Percentiles rank a stretch among this genome's conserved stretches.
These are phyloP conservation scores for Rhopalosiphum padi DNA, from an alignment of 1,140 invertebrate species.

Conservation along the genomic window DNA sequence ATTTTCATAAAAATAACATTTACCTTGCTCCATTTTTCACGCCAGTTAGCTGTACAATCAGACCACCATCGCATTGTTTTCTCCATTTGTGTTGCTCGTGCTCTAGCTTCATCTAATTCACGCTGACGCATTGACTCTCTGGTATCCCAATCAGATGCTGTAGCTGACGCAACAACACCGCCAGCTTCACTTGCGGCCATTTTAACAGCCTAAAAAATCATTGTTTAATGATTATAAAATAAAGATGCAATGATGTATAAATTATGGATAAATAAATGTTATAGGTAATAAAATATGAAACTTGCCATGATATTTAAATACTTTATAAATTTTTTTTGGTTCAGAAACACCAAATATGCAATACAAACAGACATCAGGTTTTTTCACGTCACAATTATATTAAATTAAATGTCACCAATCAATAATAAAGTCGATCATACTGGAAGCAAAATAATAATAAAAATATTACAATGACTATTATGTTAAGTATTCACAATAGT, in stretches of 20 bases:
- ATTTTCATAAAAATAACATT: not conserved
- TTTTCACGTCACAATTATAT: not conserved
- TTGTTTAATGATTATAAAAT: not conserved
- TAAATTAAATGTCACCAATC: not conserved
- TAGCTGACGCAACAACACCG: not conserved
- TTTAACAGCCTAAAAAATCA: not conserved
- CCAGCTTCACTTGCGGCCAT: slow-evolving; percentile 2
- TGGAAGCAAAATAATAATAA: not conserved
- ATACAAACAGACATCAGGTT: not conserved
- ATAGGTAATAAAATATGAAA: not conserved
- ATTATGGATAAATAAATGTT: not conserved
- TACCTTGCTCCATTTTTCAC: slow-evolving; percentile 96
- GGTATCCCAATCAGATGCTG: slow-evolving; percentile 74
- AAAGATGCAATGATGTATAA: not conserved
- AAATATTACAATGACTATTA: not conserved
- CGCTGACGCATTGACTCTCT: slow-evolving; percentile 75
- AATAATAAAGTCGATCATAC: not conserved
- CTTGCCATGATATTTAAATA: not conserved
- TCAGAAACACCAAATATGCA: not conserved
- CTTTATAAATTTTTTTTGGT: not conserved
- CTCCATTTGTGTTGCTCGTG: slow-evolving; percentile 94
- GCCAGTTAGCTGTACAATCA: slow-evolving; percentile 88
- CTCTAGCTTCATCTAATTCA: slow-evolving; percentile 89
- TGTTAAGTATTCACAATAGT: not conserved
- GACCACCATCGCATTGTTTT: slow-evolving; percentile 99